These are phyloP conservation scores for Hucho hucho DNA, from an alignment of 2,113 vertebrate genomes.

Conservation along the genomic window DNA sequence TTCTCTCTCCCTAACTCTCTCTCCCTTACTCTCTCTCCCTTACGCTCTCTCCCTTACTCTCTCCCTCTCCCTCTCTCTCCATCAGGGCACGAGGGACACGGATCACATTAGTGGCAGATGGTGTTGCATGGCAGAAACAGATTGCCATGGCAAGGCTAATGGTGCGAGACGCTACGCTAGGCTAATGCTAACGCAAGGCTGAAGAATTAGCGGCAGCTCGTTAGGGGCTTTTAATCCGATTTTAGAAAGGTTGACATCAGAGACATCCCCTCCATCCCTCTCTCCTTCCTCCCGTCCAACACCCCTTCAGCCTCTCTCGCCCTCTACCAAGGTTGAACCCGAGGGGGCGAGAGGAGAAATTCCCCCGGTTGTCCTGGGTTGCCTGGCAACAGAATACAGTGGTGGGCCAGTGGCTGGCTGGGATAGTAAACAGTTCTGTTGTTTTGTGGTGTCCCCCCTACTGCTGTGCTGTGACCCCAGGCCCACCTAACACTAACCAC, in stretches of 20 bases:
- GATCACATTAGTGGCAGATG: slow-evolving; percentile 61
- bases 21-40: background rate
- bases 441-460: slow-evolving; percentile 21
- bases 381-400: slow-evolving; percentile 51
- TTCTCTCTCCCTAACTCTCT: no score
- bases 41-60: background rate
- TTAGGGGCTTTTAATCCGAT: slow-evolving; percentile 41
- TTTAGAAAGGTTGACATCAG: slow-evolving; percentile 34
- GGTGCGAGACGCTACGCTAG: slow-evolving; percentile 38
- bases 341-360: slow-evolving; percentile 46
- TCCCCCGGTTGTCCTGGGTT: slow-evolving; percentile 35
- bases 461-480: background rate
- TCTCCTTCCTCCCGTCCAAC: background rate
- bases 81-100: slow-evolving; percentile 45
- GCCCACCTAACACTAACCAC: background rate
- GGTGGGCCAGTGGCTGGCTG: slow-evolving; percentile 20
- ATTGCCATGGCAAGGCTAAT: slow-evolving; percentile 60
- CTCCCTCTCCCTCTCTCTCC: slow-evolving; percentile 12
- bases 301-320: slow-evolving; percentile 18
- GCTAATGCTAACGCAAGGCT: slow-evolving; percentile 20
- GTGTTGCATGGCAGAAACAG: slow-evolving; percentile 60
- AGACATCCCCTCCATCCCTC: background rate
- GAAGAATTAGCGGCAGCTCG: slow-evolving; percentile 42
- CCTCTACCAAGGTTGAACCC: slow-evolving; percentile 57
- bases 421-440: slow-evolving; percentile 40